These are phyloP conservation scores for Vimba vimba DNA, from an alignment of 2,113 vertebrate species.

Conservation along the genomic window DNA sequence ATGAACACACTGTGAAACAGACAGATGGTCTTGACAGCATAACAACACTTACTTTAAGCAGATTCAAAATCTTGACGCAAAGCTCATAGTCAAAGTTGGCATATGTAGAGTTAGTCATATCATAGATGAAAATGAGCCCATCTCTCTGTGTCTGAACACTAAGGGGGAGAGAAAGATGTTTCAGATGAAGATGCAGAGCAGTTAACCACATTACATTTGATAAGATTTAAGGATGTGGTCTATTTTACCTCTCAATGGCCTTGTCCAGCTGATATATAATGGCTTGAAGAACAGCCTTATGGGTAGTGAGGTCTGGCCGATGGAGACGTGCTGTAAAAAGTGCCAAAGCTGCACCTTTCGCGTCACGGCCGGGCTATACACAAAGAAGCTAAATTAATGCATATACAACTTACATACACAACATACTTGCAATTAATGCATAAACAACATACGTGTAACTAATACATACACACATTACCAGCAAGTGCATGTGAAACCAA, in stretches of 20 bases:
- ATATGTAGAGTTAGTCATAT: conserved; percentile 82
- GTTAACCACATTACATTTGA: background rate
- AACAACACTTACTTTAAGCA: conserved; percentile 75
- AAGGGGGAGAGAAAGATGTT: conserved; percentile 27
- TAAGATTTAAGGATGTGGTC: background rate
- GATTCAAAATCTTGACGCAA: conserved; percentile 82
- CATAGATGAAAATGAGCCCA: conserved; percentile 83
- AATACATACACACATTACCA: background rate
- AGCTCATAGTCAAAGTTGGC: conserved; percentile 83
- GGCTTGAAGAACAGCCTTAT: conserved; percentile 81
- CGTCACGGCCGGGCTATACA: conserved; percentile 77
- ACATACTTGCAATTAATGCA: background rate
- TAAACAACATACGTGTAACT: background rate
- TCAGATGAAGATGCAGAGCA: conserved; percentile 35
- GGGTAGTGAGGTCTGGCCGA: conserved; percentile 76
- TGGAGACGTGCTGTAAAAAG: conserved; percentile 81
- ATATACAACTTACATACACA: background rate
- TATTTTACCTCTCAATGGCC: conserved; percentile 78
- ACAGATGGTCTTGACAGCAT: background rate
- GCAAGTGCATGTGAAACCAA: background rate
- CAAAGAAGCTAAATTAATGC: conserved; percentile 43
- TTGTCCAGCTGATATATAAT: conserved; percentile 84
- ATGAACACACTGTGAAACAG: background rate
- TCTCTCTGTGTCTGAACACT: conserved; percentile 80
- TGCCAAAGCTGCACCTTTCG: conserved; percentile 79